Evolutionary conservation across 2,113 vertebrate species (phyloP).

Genomic region (Zapornia atra): DNA sequence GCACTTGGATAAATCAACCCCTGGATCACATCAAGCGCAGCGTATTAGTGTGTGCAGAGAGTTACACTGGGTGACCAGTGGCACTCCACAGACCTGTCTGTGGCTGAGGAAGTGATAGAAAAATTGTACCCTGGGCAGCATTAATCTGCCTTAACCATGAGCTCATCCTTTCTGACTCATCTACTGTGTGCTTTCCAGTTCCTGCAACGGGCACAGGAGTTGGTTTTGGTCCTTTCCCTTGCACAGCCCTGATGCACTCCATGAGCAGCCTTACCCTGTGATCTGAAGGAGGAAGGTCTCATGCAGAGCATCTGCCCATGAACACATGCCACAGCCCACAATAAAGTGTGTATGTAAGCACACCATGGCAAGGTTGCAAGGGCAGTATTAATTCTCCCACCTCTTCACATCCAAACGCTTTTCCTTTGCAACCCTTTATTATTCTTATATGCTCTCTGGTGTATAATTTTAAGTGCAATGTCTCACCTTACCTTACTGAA

Average conservation of each 20-base stretch:
- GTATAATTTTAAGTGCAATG: neutral
- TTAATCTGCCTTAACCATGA: constrained; percentile 15
- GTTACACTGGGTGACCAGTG: neutral
- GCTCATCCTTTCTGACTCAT: constrained; percentile 28
- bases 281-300: neutral
- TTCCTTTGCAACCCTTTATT: neutral
- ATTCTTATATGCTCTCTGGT: neutral
- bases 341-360: neutral
- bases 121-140: neutral
- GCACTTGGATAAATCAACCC: neutral
- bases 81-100: neutral
- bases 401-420: neutral
- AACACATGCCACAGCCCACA: neutral
- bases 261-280: neutral
- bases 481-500: neutral
- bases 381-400: neutral
- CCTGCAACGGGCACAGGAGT: neutral
- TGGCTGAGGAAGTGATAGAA: neutral
- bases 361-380: neutral
- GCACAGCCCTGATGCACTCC: neutral
- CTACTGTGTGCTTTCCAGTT: neutral
- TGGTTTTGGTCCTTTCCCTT: neutral
- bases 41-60: accelerated
- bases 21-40: accelerated
- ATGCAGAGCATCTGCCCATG: neutral